Evolutionary conservation across 1,140 invertebrate genomes (phyloP).

Genomic region (Pissodes strobi): DNA sequence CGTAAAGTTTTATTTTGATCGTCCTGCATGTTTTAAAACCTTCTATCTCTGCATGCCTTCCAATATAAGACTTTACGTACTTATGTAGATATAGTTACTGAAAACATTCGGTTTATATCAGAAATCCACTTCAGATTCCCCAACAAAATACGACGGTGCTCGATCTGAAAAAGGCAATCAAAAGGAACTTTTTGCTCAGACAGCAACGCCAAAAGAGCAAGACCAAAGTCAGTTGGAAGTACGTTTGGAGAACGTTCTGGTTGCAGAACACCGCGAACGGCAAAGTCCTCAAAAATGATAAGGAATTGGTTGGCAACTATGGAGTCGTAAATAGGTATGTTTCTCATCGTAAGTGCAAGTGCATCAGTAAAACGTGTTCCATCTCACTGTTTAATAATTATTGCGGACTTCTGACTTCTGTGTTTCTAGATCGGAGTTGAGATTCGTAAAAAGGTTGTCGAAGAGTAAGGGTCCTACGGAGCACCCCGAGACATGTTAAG

Average conservation of each 20-base stretch:
- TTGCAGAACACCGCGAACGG: conserved; percentile 61
- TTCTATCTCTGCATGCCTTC: too few relatives aligned
- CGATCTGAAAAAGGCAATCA: conserved; percentile 70
- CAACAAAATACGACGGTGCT: conserved; percentile 65
- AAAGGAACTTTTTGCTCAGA: conserved; percentile 62
- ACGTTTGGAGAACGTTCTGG: conserved; percentile 72
- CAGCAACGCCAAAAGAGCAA: conserved; percentile 59
- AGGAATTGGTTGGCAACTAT: conserved; percentile 64
- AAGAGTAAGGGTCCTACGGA: conserved; percentile 21
- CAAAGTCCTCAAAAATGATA: conserved; percentile 63
- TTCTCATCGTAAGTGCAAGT: too few relatives aligned
- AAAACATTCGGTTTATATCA: too few relatives aligned
- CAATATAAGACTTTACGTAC: too few relatives aligned
- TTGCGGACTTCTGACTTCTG: too few relatives aligned
- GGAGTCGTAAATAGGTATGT: conserved; percentile 29
- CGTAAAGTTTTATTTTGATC: too few relatives aligned
- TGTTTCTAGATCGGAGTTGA: conserved; percentile 57
- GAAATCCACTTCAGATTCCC: conserved; percentile 63
- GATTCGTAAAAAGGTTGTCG: conserved; percentile 66
- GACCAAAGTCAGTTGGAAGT: conserved; percentile 72
- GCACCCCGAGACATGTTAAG: conserved; percentile 38
- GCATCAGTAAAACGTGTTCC: too few relatives aligned
- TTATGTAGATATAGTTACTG: too few relatives aligned
- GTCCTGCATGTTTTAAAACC: too few relatives aligned
- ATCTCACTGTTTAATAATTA: too few relatives aligned